These are phyloP conservation scores for Mionectes olivaceus DNA, from an alignment of 2,797 vertebrate genomes.

Conservation along the genomic window DNA sequence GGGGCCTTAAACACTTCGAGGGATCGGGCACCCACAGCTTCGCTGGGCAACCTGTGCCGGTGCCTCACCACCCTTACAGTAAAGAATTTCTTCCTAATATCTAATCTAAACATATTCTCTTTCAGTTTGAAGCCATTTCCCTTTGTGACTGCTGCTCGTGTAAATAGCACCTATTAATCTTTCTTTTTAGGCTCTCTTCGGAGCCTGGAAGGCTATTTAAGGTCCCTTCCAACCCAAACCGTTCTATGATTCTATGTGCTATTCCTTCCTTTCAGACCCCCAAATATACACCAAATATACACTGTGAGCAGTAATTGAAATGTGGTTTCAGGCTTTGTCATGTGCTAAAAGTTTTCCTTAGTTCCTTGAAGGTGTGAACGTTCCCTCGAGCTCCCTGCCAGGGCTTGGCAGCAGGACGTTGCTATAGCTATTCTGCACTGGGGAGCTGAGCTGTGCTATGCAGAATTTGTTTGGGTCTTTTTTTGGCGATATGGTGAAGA, in stretches of 20 bases:
- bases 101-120: background rate
- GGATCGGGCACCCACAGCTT: too few species aligned
- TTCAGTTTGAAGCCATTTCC: background rate
- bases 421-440: accelerated
- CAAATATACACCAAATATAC: background rate
- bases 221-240: background rate
- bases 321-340: background rate
- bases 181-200: background rate
- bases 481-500: background rate
- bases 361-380: background rate
- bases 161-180: too few species aligned
- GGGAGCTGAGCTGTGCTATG: background rate
- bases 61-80: background rate
- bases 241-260: accelerated
- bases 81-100: background rate
- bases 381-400: background rate
- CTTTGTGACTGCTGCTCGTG: background rate
- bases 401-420: background rate
- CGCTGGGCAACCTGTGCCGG: background rate
- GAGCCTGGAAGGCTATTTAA: too few species aligned
- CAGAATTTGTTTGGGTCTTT: background rate
- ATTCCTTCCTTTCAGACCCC: background rate
- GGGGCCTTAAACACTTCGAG: background rate
- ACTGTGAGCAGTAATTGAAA: accelerated
- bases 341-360: background rate